Base-by-base conservation (phyloP, 2,113 vertebrate genomes). In the Oreochromis niloticus region DNA sequence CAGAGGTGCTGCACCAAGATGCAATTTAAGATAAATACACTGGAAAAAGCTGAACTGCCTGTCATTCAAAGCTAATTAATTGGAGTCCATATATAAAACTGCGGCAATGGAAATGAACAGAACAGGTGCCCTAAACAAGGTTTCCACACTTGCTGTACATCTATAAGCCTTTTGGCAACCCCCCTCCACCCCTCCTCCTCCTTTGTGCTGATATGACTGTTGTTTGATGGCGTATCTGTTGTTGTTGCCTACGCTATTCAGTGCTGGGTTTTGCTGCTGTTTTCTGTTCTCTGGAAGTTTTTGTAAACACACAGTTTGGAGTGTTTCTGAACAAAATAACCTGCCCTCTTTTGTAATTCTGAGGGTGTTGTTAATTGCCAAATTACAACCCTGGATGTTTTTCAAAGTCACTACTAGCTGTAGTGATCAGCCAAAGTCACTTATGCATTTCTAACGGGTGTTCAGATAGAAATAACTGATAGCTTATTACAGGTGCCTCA, bases 401-500 rank as follows among this genome's bases (percentile, higher is more conserved):
- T 71, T 41, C 39, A 43, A 43, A 71, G 66, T 71, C 66, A 71
- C 12, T 46, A 6, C 66, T 41, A 19, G 34, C 34, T 46, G 39
- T 73, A 27, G 66, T 73, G 39, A 46, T 73, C 22, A 48, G 41
- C 24, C 68, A 75, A 48, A 75, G 43, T 75, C 9, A 17, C 73
- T 54, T 57, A 6, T 10, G 34, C 32, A 22, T 91, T 43, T 27
- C 22, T 57, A 50, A 81, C 14, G 4, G 27, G 24, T 34, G 3
- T 43, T 17, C 71, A 32, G 71, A 63, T 82, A 36, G 54, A 81
- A 83, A 80, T 32, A 82, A 73, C 17, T 81, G 86, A 81, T 83
- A 66, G 82, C 85, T 41, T 55, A 46, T 89, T 79, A 66, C 88
- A 91, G 86, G 88, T 90, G 84, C 80, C 66, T 83, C 66, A 3